Evolutionary conservation across 2,888 invertebrate genomes (phyloP).

Genomic region (Brenthis ino): DNA sequence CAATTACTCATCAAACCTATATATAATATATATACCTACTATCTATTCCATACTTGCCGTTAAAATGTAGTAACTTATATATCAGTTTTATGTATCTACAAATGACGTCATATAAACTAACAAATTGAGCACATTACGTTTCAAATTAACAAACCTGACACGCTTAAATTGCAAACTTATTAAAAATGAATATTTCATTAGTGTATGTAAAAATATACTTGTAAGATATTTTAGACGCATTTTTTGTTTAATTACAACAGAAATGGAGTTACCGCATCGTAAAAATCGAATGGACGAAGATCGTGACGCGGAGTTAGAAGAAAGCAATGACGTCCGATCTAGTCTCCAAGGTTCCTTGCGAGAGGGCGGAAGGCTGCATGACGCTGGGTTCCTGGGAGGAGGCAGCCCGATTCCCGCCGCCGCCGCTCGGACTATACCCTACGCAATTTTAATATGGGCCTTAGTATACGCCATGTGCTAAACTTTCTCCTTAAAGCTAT

Average conservation of each 20-base stretch:
- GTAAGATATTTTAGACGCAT: no score
- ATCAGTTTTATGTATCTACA: no score
- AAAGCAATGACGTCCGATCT: constrained; percentile 82
- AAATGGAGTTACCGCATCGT: constrained; percentile 84
- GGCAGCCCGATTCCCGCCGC: constrained; percentile 56
- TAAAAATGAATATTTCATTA: no score
- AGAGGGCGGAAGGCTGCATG: constrained; percentile 80
- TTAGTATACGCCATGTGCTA: constrained; percentile 64
- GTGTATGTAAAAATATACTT: no score
- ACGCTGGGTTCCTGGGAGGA: constrained; percentile 71
- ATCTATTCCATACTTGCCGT: no score
- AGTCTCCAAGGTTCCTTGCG: constrained; percentile 85
- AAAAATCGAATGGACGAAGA: constrained; percentile 78
- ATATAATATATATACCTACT: no score
- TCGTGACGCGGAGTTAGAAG: constrained; percentile 62
- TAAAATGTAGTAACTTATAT: no score
- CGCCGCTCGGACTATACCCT: constrained; percentile 50
- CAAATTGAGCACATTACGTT: no score
- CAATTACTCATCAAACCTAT: no score
- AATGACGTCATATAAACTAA: no score
- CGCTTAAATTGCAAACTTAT: no score
- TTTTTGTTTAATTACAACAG: constrained; percentile 53
- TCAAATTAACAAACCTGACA: no score
- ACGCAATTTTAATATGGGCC: constrained; percentile 66
- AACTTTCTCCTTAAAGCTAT: constrained; percentile 59